phyloP scores from a whole-genome alignment of 37 sponge, comb jelly and placozoan species.

The Crambe crambe region DNA sequence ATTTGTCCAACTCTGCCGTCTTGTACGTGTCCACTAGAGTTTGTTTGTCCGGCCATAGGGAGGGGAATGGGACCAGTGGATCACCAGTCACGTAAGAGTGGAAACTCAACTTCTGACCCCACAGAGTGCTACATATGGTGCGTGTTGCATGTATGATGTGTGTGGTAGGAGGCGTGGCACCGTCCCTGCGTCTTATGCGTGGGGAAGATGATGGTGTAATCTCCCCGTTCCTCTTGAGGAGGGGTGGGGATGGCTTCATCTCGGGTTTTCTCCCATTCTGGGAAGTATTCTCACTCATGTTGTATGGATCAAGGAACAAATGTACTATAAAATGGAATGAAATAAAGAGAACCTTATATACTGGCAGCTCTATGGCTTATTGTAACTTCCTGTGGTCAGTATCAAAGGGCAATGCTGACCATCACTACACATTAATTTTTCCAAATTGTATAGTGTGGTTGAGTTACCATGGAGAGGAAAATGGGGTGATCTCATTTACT shows the following conservation, averaged over 20 bases:
- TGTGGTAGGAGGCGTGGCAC: background rate
- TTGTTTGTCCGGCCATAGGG: slow-evolving; percentile 37
- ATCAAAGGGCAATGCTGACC: too few relatives aligned
- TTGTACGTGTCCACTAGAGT: slow-evolving; percentile 37
- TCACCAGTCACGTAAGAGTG: slow-evolving; percentile 16
- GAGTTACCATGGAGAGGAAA: too few relatives aligned
- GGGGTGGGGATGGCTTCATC: background rate
- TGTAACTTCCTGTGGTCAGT: too few relatives aligned
- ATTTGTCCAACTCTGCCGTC: slow-evolving; percentile 18
- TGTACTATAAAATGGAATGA: too few relatives aligned
- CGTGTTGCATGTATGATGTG: slow-evolving; percentile 3
- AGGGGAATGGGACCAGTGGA: slow-evolving; percentile 20
- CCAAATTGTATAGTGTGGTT: too few relatives aligned
- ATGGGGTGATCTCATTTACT: too few relatives aligned
- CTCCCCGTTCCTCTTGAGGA: background rate
- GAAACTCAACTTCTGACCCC: slow-evolving; percentile 54
- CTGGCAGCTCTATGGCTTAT: too few relatives aligned
- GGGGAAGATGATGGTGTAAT: background rate
- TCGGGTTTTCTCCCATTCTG: too few relatives aligned
- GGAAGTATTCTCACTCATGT: too few relatives aligned
- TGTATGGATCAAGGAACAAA: too few relatives aligned
- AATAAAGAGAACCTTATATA: too few relatives aligned
- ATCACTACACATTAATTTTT: too few relatives aligned
- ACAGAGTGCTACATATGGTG: slow-evolving; percentile 52
- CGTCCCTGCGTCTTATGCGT: background rate